These are phyloP conservation scores for Poeciliopsis occidentalis DNA, from an alignment of 2,113 vertebrate genomes.

Conservation along the genomic window DNA sequence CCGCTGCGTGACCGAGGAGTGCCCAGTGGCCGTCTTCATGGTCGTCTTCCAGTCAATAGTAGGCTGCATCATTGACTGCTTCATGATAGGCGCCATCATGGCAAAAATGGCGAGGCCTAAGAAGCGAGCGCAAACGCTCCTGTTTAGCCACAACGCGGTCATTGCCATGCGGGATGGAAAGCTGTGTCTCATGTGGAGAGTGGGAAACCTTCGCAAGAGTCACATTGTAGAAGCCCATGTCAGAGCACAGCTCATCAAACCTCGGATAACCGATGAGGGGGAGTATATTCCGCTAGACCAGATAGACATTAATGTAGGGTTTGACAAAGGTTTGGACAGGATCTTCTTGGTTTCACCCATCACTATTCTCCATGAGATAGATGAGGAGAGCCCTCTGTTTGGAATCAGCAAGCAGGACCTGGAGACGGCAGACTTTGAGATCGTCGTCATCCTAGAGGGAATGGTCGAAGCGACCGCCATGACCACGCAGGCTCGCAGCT, in stretches of 20 bases:
- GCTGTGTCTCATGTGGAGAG: constrained; percentile 96
- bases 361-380: constrained; percentile 96
- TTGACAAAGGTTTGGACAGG: constrained; percentile 97
- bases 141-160: constrained; percentile 94
- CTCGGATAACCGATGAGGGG: constrained; percentile 93
- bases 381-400: constrained; percentile 91
- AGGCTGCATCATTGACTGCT: constrained; percentile 97
- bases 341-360: constrained; percentile 97
- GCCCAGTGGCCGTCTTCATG: constrained; percentile 94
- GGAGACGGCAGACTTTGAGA: constrained; percentile 93
- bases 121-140: constrained; percentile 93
- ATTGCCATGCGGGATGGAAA: constrained; percentile 95
- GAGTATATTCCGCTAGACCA: constrained; percentile 97
- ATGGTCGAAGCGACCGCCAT: constrained; percentile 99
- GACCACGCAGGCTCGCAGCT: constrained; percentile 97
- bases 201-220: constrained; percentile 95
- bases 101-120: constrained; percentile 99
- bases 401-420: constrained; percentile 94
- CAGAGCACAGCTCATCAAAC: constrained; percentile 94
- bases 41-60: constrained; percentile 98
- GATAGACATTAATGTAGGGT: constrained; percentile 96
- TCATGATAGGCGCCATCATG: constrained; percentile 99
- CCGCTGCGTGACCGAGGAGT: constrained; percentile 96
- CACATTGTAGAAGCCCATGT: constrained; percentile 99
- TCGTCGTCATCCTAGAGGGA: constrained; percentile 97